Base-by-base conservation (phyloP, 2,888 invertebrate genomes). In the Perdita meconis region DNA sequence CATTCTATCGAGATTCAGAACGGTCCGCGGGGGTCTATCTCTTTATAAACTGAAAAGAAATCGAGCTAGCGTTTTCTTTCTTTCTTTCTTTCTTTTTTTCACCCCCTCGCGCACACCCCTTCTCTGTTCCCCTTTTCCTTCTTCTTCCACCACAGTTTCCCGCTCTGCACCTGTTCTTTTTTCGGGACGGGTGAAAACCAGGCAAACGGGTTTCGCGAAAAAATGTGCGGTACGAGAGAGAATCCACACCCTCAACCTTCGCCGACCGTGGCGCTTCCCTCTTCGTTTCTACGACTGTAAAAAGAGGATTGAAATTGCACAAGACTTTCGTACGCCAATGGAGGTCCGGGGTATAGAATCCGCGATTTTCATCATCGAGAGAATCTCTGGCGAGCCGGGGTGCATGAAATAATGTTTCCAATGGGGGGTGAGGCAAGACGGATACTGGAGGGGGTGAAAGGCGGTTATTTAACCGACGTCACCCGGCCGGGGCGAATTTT, bases 11-110 rank as follows among this genome's bases (percentile, higher is more conserved):
- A 79, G 76, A 77, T 76, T 63, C 68, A 68, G 66, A 69, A 71
- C 65, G 66, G 63, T 67, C 74, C 47, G 47, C 22, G 47, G 56
- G 60, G 65, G 57, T 82, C 68, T 69, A 68, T 74, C 68, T 75
- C 67, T 81, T 65, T 75, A 80, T 65, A 79, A 65, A 69, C 60
- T 72, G 72, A 64, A 73, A 67, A 81, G 79, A 81, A 83, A 77
- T 81, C 74, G 83, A 63, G 71, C 74, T 56, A 50, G 64, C 64
- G 38, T 63, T 53, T n/a, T 70, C 70, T 55, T 56, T 44, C 63
- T 50, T 53, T 44, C n/a, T 70, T 67, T 55, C 51, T 44, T 59
- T 50, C 47, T 44, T 42, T 30, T 30, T 30, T 30, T 30, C 42
- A 38, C n/a, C 26, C 61, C 24, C 60, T n/a, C n/a, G n/a, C 51